These are phyloP conservation scores for Ethmia dodecea DNA, from an alignment of 2,888 invertebrate genomes.

Conservation along the genomic window DNA sequence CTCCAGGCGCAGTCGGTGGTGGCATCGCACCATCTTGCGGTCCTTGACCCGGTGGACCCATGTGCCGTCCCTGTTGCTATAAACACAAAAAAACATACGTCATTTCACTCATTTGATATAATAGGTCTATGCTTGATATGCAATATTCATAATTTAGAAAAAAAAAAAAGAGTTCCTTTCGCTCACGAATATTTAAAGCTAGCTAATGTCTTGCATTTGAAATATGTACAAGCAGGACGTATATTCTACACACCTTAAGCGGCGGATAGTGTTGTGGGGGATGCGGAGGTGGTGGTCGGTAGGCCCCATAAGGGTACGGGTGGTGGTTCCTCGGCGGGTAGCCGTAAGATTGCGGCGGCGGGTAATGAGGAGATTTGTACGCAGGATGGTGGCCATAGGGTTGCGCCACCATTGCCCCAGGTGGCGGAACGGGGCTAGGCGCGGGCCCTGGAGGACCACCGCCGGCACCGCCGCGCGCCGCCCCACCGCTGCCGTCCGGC, in stretches of 20 bases:
- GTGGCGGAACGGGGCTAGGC: slow-evolving; percentile 51
- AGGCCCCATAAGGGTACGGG: slow-evolving; percentile 64
- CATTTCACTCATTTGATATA: too few species aligned
- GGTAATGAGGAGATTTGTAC: slow-evolving; percentile 67
- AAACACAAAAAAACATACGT: slow-evolving; percentile 9
- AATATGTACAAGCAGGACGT: too few species aligned
- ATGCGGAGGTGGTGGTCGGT: slow-evolving; percentile 63
- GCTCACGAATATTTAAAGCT: too few species aligned
- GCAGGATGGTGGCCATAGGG: slow-evolving; percentile 58
- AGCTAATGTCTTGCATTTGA: too few species aligned
- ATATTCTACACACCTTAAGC: slow-evolving; percentile 65
- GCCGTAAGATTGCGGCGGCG: slow-evolving; percentile 66
- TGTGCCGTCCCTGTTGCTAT: slow-evolving; percentile 68
- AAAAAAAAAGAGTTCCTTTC: too few species aligned
- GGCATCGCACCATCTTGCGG: slow-evolving; percentile 66
- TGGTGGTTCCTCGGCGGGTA: slow-evolving; percentile 69
- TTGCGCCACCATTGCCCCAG: slow-evolving; percentile 61
- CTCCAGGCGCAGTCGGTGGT: slow-evolving; percentile 78
- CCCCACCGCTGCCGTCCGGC: slow-evolving; percentile 73
- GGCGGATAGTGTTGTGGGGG: slow-evolving; percentile 66
- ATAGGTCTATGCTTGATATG: too few species aligned
- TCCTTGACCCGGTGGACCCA: slow-evolving; percentile 74
- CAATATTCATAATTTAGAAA: too few species aligned
- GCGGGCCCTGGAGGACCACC: slow-evolving; percentile 42
- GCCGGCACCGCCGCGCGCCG: slow-evolving; percentile 43